These are phyloP conservation scores for Laothoe populi DNA, from an alignment of 2,888 invertebrate species.

Conservation along the genomic window DNA sequence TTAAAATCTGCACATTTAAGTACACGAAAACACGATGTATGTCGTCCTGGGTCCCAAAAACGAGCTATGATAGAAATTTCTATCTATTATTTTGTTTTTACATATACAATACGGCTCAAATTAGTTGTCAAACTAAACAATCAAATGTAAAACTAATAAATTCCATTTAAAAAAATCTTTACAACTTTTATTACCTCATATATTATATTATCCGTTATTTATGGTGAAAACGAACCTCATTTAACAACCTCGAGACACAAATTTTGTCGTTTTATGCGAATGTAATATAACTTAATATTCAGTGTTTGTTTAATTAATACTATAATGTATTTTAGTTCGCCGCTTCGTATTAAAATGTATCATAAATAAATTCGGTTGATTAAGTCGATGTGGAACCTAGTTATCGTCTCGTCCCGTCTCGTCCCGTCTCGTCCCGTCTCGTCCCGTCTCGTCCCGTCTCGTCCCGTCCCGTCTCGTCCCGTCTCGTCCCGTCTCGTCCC, in stretches of 20 bases:
- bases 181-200: background rate
- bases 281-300: conserved; percentile 9
- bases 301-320: conserved; percentile 26
- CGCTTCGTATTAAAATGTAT: conserved; percentile 29
- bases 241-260: background rate
- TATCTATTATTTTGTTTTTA: too few relatives aligned
- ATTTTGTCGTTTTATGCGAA: conserved; percentile 1
- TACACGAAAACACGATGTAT: too few relatives aligned
- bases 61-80: too few relatives aligned
- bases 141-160: too few relatives aligned
- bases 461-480: too few relatives aligned
- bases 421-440: too few relatives aligned
- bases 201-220: background rate
- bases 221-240: background rate
- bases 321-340: conserved; percentile 14
- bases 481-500: too few relatives aligned
- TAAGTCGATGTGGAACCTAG: conserved; percentile 4
- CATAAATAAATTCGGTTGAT: conserved; percentile 30
- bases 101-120: background rate
- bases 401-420: conserved; percentile 1
- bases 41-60: too few relatives aligned
- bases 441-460: too few relatives aligned
- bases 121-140: background rate
- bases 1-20: too few relatives aligned
- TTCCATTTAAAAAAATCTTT: background rate